A percentile compares a stretch with the other conserved stretches of the same genome.
phyloP scores from a whole-genome alignment of 2,888 invertebrate species.

The Patella ulyssiponensis region DNA sequence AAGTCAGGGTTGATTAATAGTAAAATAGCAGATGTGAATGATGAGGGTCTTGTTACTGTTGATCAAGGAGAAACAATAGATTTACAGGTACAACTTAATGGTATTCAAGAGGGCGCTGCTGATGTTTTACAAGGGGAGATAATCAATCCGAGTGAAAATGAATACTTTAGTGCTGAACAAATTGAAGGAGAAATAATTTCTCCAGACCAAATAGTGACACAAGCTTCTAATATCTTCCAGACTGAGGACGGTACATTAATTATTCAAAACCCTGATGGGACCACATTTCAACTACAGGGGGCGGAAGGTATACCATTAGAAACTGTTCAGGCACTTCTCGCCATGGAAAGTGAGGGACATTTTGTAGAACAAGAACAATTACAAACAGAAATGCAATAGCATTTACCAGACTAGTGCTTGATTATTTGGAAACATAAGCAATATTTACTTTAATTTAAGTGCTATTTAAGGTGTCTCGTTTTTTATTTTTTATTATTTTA shows the following conservation, averaged over 20 bases:
- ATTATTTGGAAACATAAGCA: neutral
- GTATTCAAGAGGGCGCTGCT: no score
- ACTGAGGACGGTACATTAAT: conserved; percentile 66
- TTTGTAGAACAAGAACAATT: conserved; percentile 39
- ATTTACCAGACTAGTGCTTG: neutral
- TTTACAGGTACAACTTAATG: neutral
- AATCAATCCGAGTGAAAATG: neutral
- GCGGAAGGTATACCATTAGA: conserved; percentile 66
- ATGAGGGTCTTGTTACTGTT: conserved; percentile 24
- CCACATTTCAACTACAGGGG: conserved; percentile 67
- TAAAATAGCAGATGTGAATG: conserved; percentile 15
- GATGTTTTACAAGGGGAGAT: conserved; percentile 2
- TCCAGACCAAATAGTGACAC: conserved; percentile 33
- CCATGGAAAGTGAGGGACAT: conserved; percentile 56
- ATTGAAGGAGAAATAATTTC: conserved; percentile 33
- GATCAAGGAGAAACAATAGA: conserved; percentile 14
- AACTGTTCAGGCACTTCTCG: conserved; percentile 70
- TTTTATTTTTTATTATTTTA: neutral
- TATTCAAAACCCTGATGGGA: conserved; percentile 68
- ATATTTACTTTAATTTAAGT: neutral
- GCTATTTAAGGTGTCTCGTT: neutral
- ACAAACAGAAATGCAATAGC: conserved; percentile 34
- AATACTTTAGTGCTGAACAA: conserved; percentile 20
- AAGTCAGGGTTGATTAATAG: neutral
- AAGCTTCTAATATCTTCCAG: conserved; percentile 57